Base-by-base conservation (phyloP, 2,888 invertebrate genomes). In the Rhamnusium bicolor region DNA sequence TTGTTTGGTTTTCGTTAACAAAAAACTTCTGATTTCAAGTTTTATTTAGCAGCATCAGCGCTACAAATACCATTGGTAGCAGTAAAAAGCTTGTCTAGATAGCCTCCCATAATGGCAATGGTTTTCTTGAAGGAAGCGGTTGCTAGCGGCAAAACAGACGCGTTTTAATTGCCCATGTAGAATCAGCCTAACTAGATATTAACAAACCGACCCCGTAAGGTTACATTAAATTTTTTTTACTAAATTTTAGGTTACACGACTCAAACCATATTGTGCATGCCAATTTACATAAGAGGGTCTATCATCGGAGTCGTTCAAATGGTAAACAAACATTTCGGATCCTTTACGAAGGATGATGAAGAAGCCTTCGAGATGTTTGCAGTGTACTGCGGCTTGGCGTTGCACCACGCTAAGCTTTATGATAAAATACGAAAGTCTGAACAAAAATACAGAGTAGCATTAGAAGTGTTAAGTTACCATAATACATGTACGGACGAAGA, bases 301-400 rank as follows among this genome's bases (percentile, higher is more conserved):
- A 92, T 95, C 7, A 96, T 96, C 73, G 96, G 95, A 8, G 96
- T 96, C 0, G 95, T 96, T 0, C 96, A 96, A 88, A 96, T 96
- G 96, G 95, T 96, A 0, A 93, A 93, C 80, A 93, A 93, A 83
- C 89, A 90, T 16, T 87, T 88, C n/a, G 91, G 86, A 5, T 80
- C 72, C 65, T 94, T 92, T 87, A 89, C 89, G 3, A 89, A 87
- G 82, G 92, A 93, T 56, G 96, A 96, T 82, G 95, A 95, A 85
- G 92, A 93, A 69, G 92, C 95, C 0, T 96, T 96, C 87, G 94
- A 94, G 85, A 93, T 93, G 77, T 96, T 96, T 85, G 94, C 96
- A 0, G 92, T 95, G 6, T 96, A 96, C 84, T 96, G 96, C 84
- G 96, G 96, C 0, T 88, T 96, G 6, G 96, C 96, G 0, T 89